Evolutionary conservation across 2,113 vertebrate species (phyloP), one percentile per base, ranked within the genome.

Genomic region (Salvelinus sp.): DNA sequence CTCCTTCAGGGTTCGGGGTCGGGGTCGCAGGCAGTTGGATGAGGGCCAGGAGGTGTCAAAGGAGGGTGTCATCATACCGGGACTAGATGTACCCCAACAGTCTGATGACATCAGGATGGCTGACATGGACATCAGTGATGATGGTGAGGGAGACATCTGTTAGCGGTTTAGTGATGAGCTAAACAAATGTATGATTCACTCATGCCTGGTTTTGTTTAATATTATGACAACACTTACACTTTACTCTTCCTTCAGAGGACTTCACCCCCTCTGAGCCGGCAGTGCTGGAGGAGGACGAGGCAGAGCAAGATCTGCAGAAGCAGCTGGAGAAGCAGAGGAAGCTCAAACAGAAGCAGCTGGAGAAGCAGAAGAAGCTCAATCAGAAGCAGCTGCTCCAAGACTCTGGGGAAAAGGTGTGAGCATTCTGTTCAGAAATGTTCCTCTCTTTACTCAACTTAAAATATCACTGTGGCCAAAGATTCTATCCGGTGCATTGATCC

Each of bases 61-160:
- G 2, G 82, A 82, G 3, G 67, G 72, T 12, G 6, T 22, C 4
- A 70, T 0, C 2, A 48, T 1, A 14, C 0, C 1, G 27, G 63
- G 72, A 0, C 50, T 54, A 0, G 64, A 68, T 0, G 27, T 79
- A 3, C 83, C 90, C 4, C 84, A 50, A 0, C 83, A 91, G 72
- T 96, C 95, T 0, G 96, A 94, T 30, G 96, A 97, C 74, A 84
- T 93, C 58, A 91, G 96, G 0, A 94, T 88, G 78, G 92, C 96
- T 14, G 94, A 94, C 78, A 97, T 97, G 96, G 96, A 97, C 10
- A 96, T 97, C 73, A 96, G 95, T 0, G 95, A 95, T 0, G 94
- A 97, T 0, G 94, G 93, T 93, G 64, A 75, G 89, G 38, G 25
- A 67, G 7, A 14, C 18, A 3, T 25, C 16, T 16, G 16, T 54